These are phyloP conservation scores for Philereme transversata DNA, from an alignment of 2,888 invertebrate genomes.

Conservation along the genomic window DNA sequence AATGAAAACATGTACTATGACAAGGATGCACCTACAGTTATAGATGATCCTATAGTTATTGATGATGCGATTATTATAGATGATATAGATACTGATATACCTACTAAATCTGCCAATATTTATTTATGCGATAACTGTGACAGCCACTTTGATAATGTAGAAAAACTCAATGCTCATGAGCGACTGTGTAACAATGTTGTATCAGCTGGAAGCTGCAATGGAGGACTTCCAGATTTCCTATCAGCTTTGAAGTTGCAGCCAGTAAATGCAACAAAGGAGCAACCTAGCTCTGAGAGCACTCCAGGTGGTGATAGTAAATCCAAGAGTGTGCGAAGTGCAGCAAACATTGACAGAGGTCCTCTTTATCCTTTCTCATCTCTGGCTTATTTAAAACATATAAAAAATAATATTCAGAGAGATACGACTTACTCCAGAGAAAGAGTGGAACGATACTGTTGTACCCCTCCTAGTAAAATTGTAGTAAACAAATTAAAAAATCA, in stretches of 20 bases:
- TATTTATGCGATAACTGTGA: conserved; percentile 91
- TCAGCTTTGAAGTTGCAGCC: conserved; percentile 68
- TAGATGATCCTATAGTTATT: conserved; percentile 24
- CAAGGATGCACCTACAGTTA: conserved; percentile 34
- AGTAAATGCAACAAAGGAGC: conserved; percentile 43
- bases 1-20: conserved; percentile 88
- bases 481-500: conserved; percentile 67
- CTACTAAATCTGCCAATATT: conserved; percentile 86
- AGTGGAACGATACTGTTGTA: conserved; percentile 75
- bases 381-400: conserved; percentile 70
- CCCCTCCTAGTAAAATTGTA: conserved; percentile 61
- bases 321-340: conserved; percentile 62
- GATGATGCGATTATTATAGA: conserved; percentile 27
- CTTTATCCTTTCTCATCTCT: conserved; percentile 79
- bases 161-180: conserved; percentile 69
- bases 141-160: conserved; percentile 86
- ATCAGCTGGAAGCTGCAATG: conserved; percentile 53
- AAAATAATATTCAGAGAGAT: conserved; percentile 62
- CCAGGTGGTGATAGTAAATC: conserved; percentile 50
- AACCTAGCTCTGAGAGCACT: conserved; percentile 32
- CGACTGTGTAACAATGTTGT: conserved; percentile 72
- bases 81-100: conserved; percentile 48
- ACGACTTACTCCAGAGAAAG: conserved; percentile 66
- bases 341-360: conserved; percentile 69
- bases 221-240: conserved; percentile 68